Base-by-base conservation (phyloP, 1,140 invertebrate genomes). In the Reticulitermes speratus region DNA sequence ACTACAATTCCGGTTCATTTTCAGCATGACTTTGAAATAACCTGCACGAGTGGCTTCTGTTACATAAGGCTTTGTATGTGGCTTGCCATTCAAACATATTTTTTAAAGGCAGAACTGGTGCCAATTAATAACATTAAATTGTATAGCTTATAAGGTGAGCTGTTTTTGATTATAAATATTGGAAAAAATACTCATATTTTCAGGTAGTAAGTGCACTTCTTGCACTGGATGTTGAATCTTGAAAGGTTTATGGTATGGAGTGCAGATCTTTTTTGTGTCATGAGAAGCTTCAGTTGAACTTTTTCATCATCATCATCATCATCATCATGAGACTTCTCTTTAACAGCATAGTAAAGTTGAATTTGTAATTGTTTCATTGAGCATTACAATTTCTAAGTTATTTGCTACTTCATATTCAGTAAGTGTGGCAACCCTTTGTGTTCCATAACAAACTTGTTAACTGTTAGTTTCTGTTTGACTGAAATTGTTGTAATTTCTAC, bases 51-150 rank as follows among this genome's bases (percentile, higher is more conserved):
- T 75, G 65, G 65, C 65, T 75, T 75, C n/a, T 59, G 25, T 75
- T 75, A 30, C n/a, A 30, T 30, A 75, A 75, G 65, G 65, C 59
- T 75, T 75, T 75, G 65, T 75, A 75, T 75, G 65, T 65, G 12
- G 59, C n/a, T 75, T 75, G n/a, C 65, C 65, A 75, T 75, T 30
- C 65, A 30, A 6, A 12, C n/a, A 14, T 75, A 75, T 8, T 75
- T 75, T 65, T 75, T 75, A 75, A 75, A 75, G 65, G 65, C 65
- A n/a, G 65, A 75, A 75, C n/a, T 75, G 25, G 65, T 75, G 65
- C 65, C 65, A 75, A n/a, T 2, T 30, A 75, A 75, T 75, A 75
- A 30, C 25, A 30, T 11, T n/a, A 8, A 9, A 30, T 75, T 30
- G 65, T 75, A 30, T 75, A n/a, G 65, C 65, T 75, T 75, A 30